A percentile compares a stretch with the other conserved stretches of the same genome.
Evolutionary conservation across 2,888 invertebrate species (phyloP).

Genomic region (Spilosoma lubricipeda): DNA sequence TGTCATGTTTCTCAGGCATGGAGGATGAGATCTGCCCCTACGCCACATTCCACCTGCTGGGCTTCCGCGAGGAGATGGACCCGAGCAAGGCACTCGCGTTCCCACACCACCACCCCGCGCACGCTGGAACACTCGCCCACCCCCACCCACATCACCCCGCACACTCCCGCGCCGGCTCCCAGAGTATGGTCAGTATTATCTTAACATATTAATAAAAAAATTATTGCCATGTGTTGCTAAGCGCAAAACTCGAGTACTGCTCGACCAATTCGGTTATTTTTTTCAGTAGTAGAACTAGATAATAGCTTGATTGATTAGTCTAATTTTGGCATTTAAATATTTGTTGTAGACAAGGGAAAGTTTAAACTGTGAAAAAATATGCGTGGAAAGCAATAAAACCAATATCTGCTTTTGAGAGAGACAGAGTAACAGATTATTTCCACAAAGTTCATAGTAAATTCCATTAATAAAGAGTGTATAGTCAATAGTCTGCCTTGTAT

Average conservation of each 20-base stretch:
- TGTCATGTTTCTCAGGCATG: slow-evolving; percentile 88
- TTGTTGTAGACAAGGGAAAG: no score
- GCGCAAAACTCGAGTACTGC: no score
- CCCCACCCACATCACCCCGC: slow-evolving; percentile 90
- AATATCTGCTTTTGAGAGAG: no score
- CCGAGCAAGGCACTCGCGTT: slow-evolving; percentile 94
- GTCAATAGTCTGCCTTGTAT: no score
- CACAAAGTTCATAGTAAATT: background rate
- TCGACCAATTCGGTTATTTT: no score
- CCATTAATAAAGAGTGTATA: background rate
- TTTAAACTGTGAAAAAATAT: no score
- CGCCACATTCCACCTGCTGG: slow-evolving; percentile 97
- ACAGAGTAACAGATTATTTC: background rate
- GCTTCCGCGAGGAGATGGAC: slow-evolving; percentile 98
- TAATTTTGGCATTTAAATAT: no score
- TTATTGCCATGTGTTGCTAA: no score
- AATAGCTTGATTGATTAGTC: no score
- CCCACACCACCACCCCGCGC: slow-evolving; percentile 93
- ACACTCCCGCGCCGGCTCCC: slow-evolving; percentile 94
- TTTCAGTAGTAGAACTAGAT: no score
- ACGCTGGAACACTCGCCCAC: slow-evolving; percentile 94
- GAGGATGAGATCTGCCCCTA: slow-evolving; percentile 99
- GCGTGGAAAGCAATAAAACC: no score
- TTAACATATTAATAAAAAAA: no score
- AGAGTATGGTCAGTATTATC: slow-evolving; percentile 90